Evolutionary conservation across 2,113 vertebrate genomes (phyloP).

Genomic region (Cyprinus carpio): DNA sequence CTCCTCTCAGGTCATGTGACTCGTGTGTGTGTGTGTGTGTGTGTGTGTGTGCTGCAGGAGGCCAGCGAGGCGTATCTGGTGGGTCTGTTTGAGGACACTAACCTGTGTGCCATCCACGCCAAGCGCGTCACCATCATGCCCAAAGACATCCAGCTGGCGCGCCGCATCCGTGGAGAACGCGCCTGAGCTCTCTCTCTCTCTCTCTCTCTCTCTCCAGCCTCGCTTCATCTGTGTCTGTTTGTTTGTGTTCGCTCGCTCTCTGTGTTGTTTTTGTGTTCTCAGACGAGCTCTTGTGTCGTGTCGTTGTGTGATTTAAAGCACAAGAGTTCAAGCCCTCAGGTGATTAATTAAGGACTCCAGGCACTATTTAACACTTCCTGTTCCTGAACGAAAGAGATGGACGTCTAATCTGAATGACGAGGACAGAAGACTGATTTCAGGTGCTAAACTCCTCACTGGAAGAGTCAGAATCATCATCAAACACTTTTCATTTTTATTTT

Average conservation of each 20-base stretch:
- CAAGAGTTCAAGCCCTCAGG: constrained; percentile 2
- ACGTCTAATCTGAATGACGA: too few species aligned
- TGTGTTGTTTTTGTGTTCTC: background rate
- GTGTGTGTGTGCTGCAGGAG: constrained; percentile 67
- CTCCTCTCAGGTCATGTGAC: too few species aligned
- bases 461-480: background rate
- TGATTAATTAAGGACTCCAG: background rate
- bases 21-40: background rate
- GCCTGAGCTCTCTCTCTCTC: constrained; percentile 33
- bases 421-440: background rate
- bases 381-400: too few species aligned
- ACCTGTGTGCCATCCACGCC: constrained; percentile 85
- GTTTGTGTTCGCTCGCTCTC: too few species aligned
- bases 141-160: constrained; percentile 86
- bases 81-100: constrained; percentile 83
- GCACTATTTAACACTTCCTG: background rate
- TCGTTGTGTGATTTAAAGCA: background rate
- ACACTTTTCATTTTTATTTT: background rate
- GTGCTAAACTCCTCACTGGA: constrained; percentile 15
- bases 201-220: too few species aligned
- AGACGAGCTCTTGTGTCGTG: background rate
- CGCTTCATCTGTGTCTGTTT: background rate
- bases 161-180: constrained; percentile 79
- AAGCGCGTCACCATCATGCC: constrained; percentile 84
- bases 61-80: constrained; percentile 83